Conservation (phyloP, 1,140 invertebrate species). For the Chlorops oryzae region DNA sequence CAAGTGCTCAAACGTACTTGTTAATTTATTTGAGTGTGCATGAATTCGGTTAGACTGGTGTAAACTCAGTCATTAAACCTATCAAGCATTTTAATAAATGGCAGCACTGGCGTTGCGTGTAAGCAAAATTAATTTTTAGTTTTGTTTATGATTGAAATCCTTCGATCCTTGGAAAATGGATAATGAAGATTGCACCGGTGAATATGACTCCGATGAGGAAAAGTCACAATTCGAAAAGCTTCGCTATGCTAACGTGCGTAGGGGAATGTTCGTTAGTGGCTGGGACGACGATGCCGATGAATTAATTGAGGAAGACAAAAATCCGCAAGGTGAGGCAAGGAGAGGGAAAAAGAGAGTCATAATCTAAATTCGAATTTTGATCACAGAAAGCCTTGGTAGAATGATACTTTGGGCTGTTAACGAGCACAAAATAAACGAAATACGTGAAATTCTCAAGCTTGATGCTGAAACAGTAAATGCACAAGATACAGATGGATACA, state of each 20-base stretch:
- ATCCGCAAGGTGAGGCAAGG: slow-evolving; percentile 53
- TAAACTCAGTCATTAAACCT: no score
- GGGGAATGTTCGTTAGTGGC: slow-evolving; percentile 58
- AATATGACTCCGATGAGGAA: slow-evolving; percentile 44
- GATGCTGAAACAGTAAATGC: slow-evolving; percentile 62
- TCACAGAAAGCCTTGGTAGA: slow-evolving; percentile 59
- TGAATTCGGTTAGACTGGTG: no score
- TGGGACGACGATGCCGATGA: slow-evolving; percentile 61
- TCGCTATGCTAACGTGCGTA: slow-evolving; percentile 35
- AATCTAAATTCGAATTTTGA: slow-evolving; percentile 9
- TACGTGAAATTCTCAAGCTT: slow-evolving; percentile 58
- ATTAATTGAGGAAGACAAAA: slow-evolving; percentile 54
- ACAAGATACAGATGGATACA: slow-evolving; percentile 83
- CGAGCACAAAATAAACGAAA: slow-evolving; percentile 62
- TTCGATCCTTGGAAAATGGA: no score
- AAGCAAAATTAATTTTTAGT: no score
- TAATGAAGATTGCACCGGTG: no score
- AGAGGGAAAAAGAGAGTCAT: no score
- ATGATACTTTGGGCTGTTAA: slow-evolving; percentile 71
- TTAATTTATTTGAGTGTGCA: no score
- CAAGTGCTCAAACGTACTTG: no score
- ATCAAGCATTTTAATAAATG: no score
- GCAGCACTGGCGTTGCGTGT: no score
- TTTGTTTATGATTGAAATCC: no score
- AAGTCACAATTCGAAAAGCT: slow-evolving; percentile 41